Conservation (phyloP, 2,888 invertebrate species). For the Nomada hirtipes region DNA sequence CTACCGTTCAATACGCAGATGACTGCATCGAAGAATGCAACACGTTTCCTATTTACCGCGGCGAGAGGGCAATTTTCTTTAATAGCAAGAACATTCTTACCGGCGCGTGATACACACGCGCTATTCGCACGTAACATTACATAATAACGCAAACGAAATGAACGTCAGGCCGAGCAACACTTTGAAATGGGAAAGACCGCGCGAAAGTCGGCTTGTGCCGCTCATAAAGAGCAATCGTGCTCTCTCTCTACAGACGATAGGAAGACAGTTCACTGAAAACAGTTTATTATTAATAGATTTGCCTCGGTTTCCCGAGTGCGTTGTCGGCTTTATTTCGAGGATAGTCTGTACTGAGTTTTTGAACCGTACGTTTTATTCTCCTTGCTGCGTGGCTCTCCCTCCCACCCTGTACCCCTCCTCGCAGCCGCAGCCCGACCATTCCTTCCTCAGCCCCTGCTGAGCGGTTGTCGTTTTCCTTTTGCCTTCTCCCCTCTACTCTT, state of each 20-base stretch:
- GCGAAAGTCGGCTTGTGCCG: slow-evolving; percentile 12
- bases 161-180: slow-evolving; percentile 11
- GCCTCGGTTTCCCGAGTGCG: slow-evolving; percentile 70
- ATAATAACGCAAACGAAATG: slow-evolving; percentile 43
- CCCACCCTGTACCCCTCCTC: slow-evolving; percentile 49
- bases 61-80: slow-evolving; percentile 30
- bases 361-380: slow-evolving; percentile 75
- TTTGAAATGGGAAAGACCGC: slow-evolving; percentile 30
- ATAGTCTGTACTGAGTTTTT: slow-evolving; percentile 76
- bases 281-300: slow-evolving; percentile 73
- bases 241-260: slow-evolving; percentile 29
- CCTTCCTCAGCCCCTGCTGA: slow-evolving; percentile 67
- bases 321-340: slow-evolving; percentile 75
- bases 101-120: slow-evolving; percentile 34
- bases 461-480: slow-evolving; percentile 64
- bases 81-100: slow-evolving; percentile 34
- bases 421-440: slow-evolving; percentile 51
- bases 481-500: slow-evolving; percentile 61
- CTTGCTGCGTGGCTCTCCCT: slow-evolving; percentile 66
- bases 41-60: slow-evolving; percentile 22
- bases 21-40: slow-evolving; percentile 17
- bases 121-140: slow-evolving; percentile 52
- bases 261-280: slow-evolving; percentile 61
- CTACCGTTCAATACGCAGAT: slow-evolving; percentile 5
- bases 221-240: slow-evolving; percentile 22